phyloP scores from a whole-genome alignment of 2,797 vertebrate genomes.

The Tadarida brasiliensis region DNA sequence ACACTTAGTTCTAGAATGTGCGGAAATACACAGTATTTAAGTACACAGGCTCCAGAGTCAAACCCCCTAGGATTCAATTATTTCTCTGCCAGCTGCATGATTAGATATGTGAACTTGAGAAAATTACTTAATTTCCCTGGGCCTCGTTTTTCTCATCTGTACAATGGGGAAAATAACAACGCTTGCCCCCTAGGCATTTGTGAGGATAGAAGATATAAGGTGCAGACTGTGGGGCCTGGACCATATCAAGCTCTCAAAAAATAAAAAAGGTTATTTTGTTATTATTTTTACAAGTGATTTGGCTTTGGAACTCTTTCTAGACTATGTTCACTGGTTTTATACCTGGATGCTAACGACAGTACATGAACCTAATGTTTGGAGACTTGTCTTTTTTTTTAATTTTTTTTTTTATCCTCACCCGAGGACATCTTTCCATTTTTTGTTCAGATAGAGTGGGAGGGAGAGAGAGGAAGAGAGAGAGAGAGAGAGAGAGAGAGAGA shows the following conservation, averaged over 20 bases:
- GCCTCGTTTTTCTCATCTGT: slow-evolving; percentile 47
- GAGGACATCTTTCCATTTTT: no score
- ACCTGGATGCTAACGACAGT: not conserved
- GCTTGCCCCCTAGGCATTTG: not conserved
- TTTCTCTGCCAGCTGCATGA: not conserved
- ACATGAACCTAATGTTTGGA: not conserved
- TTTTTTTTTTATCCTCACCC: no score
- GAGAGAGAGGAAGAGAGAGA: no score
- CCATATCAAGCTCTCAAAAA: not conserved
- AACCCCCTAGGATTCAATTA: not conserved
- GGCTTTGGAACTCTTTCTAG: slow-evolving; percentile 7
- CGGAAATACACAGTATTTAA: not conserved
- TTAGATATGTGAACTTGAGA: not conserved
- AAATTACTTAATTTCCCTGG: slow-evolving; percentile 36
- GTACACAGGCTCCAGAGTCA: not conserved
- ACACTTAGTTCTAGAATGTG: not conserved
- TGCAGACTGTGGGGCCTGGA: not conserved
- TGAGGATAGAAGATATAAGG: not conserved
- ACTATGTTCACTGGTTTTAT: not conserved
- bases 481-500: no score
- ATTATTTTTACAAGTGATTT: not conserved
- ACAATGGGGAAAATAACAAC: not conserved
- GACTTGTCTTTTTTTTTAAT: not conserved
- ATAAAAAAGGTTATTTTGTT: not conserved
- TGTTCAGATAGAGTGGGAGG: no score